These are phyloP conservation scores for Lasius fuliginosus DNA, from an alignment of 2,888 invertebrate genomes.

Conservation along the genomic window DNA sequence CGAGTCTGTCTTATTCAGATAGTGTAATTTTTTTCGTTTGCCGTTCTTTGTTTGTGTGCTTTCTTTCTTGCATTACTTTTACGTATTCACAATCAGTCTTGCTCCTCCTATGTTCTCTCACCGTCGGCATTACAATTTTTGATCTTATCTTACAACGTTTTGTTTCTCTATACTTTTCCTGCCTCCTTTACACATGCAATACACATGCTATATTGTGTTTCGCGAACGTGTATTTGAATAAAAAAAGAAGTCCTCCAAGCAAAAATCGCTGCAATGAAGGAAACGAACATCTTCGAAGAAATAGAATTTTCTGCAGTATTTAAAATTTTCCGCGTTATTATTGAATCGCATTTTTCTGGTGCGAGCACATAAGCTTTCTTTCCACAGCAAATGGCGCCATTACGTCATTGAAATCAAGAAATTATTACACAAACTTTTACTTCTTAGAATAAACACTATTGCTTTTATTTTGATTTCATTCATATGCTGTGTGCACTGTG, in stretches of 20 bases:
- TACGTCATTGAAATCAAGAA: background rate
- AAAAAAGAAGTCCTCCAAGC: slow-evolving; percentile 1
- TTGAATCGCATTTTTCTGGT: background rate
- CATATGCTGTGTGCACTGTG: no score
- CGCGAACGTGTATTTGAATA: slow-evolving; percentile 19
- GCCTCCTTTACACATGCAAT: background rate
- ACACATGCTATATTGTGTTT: background rate
- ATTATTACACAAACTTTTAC: background rate
- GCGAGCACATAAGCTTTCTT: background rate
- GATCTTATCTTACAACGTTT: slow-evolving; percentile 18
- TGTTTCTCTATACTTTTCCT: slow-evolving; percentile 17
- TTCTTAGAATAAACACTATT: background rate
- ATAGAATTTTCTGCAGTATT: slow-evolving; percentile 4
- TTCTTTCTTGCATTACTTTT: slow-evolving; percentile 36
- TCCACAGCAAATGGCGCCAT: background rate
- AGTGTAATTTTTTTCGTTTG: background rate
- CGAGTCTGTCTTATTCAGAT: background rate
- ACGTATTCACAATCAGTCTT: background rate
- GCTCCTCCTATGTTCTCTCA: slow-evolving; percentile 32
- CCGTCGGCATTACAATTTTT: slow-evolving; percentile 14
- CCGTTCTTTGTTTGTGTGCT: background rate
- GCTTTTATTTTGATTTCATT: background rate
- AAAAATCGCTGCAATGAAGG: background rate
- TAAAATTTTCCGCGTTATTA: slow-evolving; percentile 10
- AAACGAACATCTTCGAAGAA: slow-evolving; percentile 11